A percentile compares a stretch with the other conserved stretches of the same genome.
phyloP scores from a whole-genome alignment of 2,888 invertebrate genomes.

The Autographa pulchrina region DNA sequence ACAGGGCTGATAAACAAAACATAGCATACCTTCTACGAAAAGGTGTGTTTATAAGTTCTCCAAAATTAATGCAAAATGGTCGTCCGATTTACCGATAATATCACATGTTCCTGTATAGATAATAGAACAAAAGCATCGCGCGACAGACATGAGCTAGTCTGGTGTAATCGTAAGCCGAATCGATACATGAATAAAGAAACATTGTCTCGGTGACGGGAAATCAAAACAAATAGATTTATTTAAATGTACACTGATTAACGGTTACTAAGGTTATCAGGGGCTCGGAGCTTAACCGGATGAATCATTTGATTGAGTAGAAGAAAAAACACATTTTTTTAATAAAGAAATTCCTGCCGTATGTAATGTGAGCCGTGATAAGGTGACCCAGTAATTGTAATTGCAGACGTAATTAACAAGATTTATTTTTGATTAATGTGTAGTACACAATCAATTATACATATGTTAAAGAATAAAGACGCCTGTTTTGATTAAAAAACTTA shows the following conservation, averaged over 20 bases:
- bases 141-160: constrained; percentile 21
- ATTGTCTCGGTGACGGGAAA: constrained; percentile 33
- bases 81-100: constrained; percentile 3
- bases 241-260: constrained; percentile 28
- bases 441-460: not conserved
- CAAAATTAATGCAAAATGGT: not conserved
- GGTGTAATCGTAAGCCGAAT: constrained; percentile 16
- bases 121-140: constrained; percentile 31
- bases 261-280: constrained; percentile 49
- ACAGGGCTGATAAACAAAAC: not conserved
- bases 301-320: constrained; percentile 32
- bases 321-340: constrained; percentile 32
- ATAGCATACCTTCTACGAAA: not conserved
- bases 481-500: constrained; percentile 4
- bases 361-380: constrained; percentile 25
- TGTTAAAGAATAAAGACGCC: not conserved
- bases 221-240: constrained; percentile 31
- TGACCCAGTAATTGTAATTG: constrained; percentile 13
- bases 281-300: constrained; percentile 43
- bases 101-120: constrained; percentile 6
- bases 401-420: constrained; percentile 18
- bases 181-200: constrained; percentile 42
- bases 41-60: not conserved
- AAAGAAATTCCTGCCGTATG: constrained; percentile 13
- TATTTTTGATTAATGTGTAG: constrained; percentile 9